Percentiles rank a stretch among this genome's conserved stretches.
These are phyloP conservation scores for Epinephelus cyanopodus DNA, from an alignment of 2,113 vertebrate species.

Conservation along the genomic window DNA sequence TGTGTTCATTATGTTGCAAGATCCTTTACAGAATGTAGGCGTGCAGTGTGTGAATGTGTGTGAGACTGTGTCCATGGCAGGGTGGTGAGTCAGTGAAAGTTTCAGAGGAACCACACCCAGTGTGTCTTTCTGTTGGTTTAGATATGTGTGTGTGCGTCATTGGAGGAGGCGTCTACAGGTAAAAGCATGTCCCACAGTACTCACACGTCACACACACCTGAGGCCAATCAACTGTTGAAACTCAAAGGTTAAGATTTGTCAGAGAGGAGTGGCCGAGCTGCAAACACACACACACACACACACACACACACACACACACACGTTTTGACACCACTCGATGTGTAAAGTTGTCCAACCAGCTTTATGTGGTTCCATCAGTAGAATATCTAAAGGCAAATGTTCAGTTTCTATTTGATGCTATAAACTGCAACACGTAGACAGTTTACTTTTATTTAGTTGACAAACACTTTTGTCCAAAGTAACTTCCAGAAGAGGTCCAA, in stretches of 20 bases:
- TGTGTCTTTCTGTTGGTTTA: not conserved
- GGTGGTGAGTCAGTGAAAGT: conserved; percentile 6
- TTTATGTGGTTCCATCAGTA: not conserved
- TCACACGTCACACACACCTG: not conserved
- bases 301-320: not conserved
- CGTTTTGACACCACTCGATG: too few species aligned
- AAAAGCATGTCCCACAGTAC: conserved; percentile 2
- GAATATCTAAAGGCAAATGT: too few species aligned
- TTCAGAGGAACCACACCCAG: conserved; percentile 7
- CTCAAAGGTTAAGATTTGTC: not conserved
- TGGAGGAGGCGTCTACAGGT: not conserved
- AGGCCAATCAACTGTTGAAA: not conserved
- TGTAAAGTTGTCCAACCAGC: not conserved
- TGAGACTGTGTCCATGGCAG: not conserved
- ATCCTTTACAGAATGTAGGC: too few species aligned
- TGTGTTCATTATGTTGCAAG: too few species aligned
- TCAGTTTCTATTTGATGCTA: too few species aligned
- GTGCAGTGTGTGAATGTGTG: not conserved
- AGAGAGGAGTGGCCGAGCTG: conserved; percentile 1
- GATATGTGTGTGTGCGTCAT: not conserved
- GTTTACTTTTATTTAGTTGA: not conserved
- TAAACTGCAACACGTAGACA: too few species aligned
- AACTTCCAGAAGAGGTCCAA: not conserved
- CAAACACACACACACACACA: not conserved
- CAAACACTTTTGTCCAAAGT: not conserved